Evolutionary conservation across 2,888 invertebrate species (phyloP), one percentile per base, ranked within the genome.

Genomic region (Operophtera brumata): DNA sequence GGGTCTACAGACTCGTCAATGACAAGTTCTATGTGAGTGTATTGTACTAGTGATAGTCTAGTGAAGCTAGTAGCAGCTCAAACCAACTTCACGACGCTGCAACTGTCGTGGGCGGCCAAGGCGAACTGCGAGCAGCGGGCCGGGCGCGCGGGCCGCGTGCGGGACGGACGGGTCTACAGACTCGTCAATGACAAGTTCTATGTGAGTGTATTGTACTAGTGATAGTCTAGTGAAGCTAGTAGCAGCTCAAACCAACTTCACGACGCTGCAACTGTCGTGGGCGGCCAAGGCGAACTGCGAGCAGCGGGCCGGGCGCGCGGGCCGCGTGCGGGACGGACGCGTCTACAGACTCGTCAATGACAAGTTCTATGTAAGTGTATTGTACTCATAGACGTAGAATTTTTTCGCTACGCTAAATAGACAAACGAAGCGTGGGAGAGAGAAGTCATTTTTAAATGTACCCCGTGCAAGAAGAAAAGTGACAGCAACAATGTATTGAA

Each of bases 281-380:
- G 96, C 98, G 0, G 95, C 97, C 0, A 95, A 96, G 73, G 93
- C 95, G 0, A 98, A 96, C 82, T 97, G 97, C 73, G 93, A 93
- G 26, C 99, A 99, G 84, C 92, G 99, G 47, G 93, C 95, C 39
- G 99, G 99, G 1, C 93, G 99, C 58, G 96, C 96, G 48, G 99
- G 99, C 0, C 93, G 99, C 65, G 94, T 97, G 6, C 92, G 95
- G 49, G 93, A 94, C 70, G 98, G 96, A 0, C 90, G 96, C 67
- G 96, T n/a, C n/a, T n/a, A n/a, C n/a, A n/a, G n/a, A n/a, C n/a
- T 28, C 28, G 28, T 28, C 28, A 2, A 2, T 8, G 28, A 28
- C 2, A 28, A 78, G 25, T 94, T 95, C 73, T 97, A 94, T 77
- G 84, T 85, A 47, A 77, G 80, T 66, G n/a, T n/a, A n/a, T n/a